A percentile compares a stretch with the other conserved stretches of the same genome.
Conservation (phyloP, 2,797 vertebrate species). For the Ctenopoma multispine region DNA sequence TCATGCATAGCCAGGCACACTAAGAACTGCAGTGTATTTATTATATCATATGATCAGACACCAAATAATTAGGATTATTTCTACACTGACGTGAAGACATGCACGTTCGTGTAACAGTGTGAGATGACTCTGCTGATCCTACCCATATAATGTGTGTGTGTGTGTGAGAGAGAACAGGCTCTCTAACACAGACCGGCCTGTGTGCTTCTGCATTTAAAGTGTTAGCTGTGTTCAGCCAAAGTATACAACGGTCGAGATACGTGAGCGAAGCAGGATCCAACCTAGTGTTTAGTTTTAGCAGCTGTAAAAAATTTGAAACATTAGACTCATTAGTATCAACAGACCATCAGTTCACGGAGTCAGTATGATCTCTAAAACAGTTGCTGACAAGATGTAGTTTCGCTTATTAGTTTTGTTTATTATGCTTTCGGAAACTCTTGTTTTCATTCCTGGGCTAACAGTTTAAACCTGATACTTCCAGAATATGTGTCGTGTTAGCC, state of each 20-base stretch:
- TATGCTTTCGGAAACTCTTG: not conserved
- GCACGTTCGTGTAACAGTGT: not conserved
- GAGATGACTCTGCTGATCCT: conserved; percentile 8
- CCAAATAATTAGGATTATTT: not conserved
- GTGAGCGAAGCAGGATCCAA: not conserved
- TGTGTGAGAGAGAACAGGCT: not conserved
- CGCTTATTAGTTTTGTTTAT: not conserved
- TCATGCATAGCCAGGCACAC: too few species aligned
- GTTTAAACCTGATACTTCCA: conserved; percentile 1
- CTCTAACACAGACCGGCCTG: conserved; percentile 6
- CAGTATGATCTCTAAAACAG: not conserved
- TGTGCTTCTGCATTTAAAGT: not conserved
- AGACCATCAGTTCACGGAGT: not conserved
- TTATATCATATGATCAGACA: not conserved
- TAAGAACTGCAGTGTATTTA: not conserved
- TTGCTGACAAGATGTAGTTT: conserved; percentile 3
- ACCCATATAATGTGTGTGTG: conserved; percentile 12
- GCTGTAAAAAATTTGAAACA: not conserved
- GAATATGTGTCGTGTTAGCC: not conserved
- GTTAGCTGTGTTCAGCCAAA: not conserved
- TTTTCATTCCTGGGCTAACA: not conserved
- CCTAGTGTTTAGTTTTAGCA: not conserved
- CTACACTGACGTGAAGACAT: not conserved
- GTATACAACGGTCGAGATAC: conserved; percentile 1
- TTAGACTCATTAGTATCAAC: not conserved